Evolutionary conservation across 92 coral and sea anemone genomes (phyloP).

Genomic region (Bergia sp.): DNA sequence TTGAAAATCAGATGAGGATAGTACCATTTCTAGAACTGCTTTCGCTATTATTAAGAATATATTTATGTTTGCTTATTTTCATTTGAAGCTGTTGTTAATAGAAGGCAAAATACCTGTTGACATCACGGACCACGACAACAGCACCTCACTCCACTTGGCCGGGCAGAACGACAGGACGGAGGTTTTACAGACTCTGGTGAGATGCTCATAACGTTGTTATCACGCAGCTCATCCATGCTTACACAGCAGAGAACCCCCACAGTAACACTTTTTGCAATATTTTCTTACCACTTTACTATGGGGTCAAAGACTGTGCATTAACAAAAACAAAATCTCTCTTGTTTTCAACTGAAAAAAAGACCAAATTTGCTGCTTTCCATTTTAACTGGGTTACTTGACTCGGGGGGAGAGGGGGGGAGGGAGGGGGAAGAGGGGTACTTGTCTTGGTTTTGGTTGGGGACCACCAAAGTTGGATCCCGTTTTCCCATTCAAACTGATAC

Average conservation of each 20-base stretch:
- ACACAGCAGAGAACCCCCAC: background rate
- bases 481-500: too few relatives aligned
- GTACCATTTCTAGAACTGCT: background rate
- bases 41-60: background rate
- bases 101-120: constrained; percentile 74
- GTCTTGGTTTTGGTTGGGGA: too few relatives aligned
- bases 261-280: too few relatives aligned
- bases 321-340: background rate
- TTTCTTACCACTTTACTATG: too few relatives aligned
- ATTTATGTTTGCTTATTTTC: background rate
- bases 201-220: background rate
- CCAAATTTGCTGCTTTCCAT: too few relatives aligned
- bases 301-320: too few relatives aligned
- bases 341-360: too few relatives aligned
- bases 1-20: background rate
- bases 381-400: too few relatives aligned
- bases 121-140: constrained; percentile 71
- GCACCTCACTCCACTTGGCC: constrained; percentile 82
- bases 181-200: constrained; percentile 67
- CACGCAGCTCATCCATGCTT: background rate
- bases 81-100: constrained; percentile 62
- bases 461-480: too few relatives aligned
- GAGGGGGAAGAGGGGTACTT: too few relatives aligned
- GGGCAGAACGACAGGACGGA: constrained; percentile 67
- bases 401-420: too few relatives aligned